Percentiles rank a stretch among this genome's conserved stretches.
Conservation (phyloP, 30 jellyfish, hydroid and myxozoan genomes). For the Aurelia aurita complex sp. Pacific region DNA sequence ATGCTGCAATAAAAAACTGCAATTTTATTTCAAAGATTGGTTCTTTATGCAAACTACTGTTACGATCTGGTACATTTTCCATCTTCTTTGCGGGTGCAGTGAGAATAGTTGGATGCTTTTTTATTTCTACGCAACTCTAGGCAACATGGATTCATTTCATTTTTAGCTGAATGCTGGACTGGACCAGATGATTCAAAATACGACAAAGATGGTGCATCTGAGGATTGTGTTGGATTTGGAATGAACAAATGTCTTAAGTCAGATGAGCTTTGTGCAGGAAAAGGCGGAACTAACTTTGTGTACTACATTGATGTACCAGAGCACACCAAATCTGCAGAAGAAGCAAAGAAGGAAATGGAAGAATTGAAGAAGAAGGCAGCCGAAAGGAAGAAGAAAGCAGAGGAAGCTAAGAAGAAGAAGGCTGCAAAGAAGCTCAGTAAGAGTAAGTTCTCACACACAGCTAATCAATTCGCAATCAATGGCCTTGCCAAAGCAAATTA, state of each 20-base stretch:
- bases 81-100: too few relatives aligned
- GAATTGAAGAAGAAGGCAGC: conserved; percentile 74
- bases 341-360: conserved; percentile 87
- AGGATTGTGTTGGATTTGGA: conserved; percentile 90
- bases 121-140: background rate
- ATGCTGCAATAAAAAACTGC: too few relatives aligned
- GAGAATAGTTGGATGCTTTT: background rate
- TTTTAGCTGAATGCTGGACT: conserved; percentile 98
- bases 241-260: conserved; percentile 66
- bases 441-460: conserved; percentile 30
- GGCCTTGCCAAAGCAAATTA: too few relatives aligned
- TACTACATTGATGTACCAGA: conserved; percentile 95
- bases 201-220: conserved; percentile 95
- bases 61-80: too few relatives aligned
- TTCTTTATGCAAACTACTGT: too few relatives aligned
- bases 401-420: conserved; percentile 71
- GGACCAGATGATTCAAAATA: conserved; percentile 95
- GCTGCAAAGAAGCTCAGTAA: conserved; percentile 74
- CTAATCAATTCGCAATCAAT: too few relatives aligned
- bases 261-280: conserved; percentile 93
- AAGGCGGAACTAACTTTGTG: conserved; percentile 85
- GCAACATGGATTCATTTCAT: background rate
- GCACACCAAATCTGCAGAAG: conserved; percentile 89
- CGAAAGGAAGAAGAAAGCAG: conserved; percentile 65
- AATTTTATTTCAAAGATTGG: too few relatives aligned